phyloP scores from a whole-genome alignment of 2,888 invertebrate genomes.

The Scrobipalpa costella region DNA sequence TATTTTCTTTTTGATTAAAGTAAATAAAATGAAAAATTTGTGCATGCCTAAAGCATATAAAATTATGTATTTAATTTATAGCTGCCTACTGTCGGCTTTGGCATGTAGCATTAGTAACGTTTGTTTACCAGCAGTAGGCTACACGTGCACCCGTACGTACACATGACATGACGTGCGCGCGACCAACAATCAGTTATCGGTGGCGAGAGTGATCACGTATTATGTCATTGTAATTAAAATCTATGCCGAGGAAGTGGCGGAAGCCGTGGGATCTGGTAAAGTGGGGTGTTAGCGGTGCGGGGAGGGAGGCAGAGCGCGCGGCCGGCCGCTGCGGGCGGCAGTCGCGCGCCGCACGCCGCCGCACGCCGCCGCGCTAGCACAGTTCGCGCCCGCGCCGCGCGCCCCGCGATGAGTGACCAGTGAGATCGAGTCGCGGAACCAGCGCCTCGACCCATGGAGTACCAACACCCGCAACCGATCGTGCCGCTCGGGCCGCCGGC shows the following conservation, averaged over 20 bases:
- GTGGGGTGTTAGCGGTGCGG: conserved; percentile 56
- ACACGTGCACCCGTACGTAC: conserved; percentile 59
- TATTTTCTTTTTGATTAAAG: too few species aligned
- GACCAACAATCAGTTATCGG: conserved; percentile 59
- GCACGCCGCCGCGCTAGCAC: conserved; percentile 48
- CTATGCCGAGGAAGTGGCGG: conserved; percentile 46
- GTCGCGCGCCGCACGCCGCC: conserved; percentile 47
- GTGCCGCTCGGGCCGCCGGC: conserved; percentile 84
- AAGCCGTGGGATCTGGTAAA: conserved; percentile 51
- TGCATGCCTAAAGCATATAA: too few species aligned
- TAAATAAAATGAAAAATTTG: too few species aligned
- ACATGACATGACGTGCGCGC: conserved; percentile 49
- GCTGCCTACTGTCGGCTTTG: background rate
- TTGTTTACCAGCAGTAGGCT: conserved; percentile 53
- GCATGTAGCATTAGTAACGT: background rate
- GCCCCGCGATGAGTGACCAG: conserved; percentile 71
- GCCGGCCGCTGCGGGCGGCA: conserved; percentile 38
- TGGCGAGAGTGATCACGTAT: conserved; percentile 64
- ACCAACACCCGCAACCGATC: conserved; percentile 69
- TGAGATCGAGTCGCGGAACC: conserved; percentile 56
- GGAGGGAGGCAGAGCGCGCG: conserved; percentile 52
- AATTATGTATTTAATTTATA: too few species aligned
- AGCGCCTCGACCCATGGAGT: conserved; percentile 69
- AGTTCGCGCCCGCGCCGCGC: conserved; percentile 41
- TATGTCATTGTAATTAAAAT: conserved; percentile 64